A percentile compares a stretch with the other conserved stretches of the same genome.
Conservation (phyloP, 1,140 invertebrate species). For the Brachionus rubens region DNA sequence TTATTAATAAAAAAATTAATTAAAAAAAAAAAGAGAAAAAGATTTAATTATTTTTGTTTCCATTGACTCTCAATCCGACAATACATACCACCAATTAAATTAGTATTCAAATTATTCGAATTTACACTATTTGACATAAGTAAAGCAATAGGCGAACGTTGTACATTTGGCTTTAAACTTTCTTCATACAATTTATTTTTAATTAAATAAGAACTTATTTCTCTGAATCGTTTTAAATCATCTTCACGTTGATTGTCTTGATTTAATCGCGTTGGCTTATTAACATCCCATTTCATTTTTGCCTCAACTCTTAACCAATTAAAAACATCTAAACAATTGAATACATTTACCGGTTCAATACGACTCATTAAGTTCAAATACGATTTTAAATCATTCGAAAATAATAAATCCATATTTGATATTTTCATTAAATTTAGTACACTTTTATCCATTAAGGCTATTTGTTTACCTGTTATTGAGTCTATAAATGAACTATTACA, state of each 20-base stretch:
- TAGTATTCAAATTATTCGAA: conserved; percentile 21
- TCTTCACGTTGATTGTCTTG: conserved; percentile 61
- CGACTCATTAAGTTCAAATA: neutral
- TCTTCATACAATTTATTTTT: neutral
- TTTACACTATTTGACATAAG: conserved; percentile 22
- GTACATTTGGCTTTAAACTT: neutral
- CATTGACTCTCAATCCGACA: conserved; percentile 15
- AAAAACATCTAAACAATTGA: conserved; percentile 23
- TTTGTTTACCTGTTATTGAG: conserved; percentile 35
- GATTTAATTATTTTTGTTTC: conserved; percentile 8
- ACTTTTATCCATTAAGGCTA: conserved; percentile 6
- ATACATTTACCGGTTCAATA: conserved; percentile 11
- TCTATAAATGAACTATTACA: conserved; percentile 26
- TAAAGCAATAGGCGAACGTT: neutral
- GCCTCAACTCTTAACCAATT: neutral
- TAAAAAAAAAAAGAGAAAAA: neutral
- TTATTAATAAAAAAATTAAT: too few species aligned
- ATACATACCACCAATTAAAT: conserved; percentile 23
- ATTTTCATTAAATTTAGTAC: conserved; percentile 22
- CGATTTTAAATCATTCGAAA: neutral
- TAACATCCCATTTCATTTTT: conserved; percentile 57
- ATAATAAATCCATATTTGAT: neutral
- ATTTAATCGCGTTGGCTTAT: conserved; percentile 57
- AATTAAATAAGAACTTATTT: conserved; percentile 33
- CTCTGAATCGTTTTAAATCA: conserved; percentile 50